Evolutionary conservation across 2,113 vertebrate genomes (phyloP).

Genomic region (Odontophorus gujanensis): DNA sequence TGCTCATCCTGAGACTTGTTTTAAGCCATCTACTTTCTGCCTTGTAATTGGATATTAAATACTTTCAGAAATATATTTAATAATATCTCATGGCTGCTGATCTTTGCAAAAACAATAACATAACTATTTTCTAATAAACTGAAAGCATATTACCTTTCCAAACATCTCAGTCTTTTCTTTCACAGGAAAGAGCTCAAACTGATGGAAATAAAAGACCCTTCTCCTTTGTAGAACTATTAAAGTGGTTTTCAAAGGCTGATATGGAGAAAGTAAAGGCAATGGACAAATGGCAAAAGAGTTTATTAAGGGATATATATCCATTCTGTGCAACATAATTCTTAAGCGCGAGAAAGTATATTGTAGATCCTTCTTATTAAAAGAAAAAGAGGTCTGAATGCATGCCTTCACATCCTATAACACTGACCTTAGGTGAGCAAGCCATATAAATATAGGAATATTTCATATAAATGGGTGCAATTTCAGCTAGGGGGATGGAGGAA

Average conservation of each 20-base stretch:
- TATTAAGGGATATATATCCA: conserved; percentile 65
- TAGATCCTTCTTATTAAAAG: conserved; percentile 36
- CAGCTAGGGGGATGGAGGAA: not conserved
- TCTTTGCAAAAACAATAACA: conserved; percentile 32
- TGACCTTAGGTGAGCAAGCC: conserved; percentile 4
- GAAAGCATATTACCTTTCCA: conserved; percentile 39
- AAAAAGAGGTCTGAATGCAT: conserved; percentile 44
- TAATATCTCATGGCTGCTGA: conserved; percentile 18
- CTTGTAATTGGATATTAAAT: conserved; percentile 31
- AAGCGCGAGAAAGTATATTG: conserved; percentile 20
- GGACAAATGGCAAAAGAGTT: conserved; percentile 52
- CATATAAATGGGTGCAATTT: conserved; percentile 3
- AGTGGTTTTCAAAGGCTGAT: conserved; percentile 36
- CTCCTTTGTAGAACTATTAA: conserved; percentile 28
- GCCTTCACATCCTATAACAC: conserved; percentile 50
- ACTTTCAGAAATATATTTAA: conserved; percentile 40
- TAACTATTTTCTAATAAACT: conserved; percentile 40
- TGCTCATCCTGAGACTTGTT: not conserved
- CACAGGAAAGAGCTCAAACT: not conserved
- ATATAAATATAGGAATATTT: not conserved
- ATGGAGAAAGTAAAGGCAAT: conserved; percentile 46
- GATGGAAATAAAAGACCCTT: not conserved
- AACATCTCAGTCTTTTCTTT: conserved; percentile 35
- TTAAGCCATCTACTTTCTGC: not conserved
- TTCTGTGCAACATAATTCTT: conserved; percentile 57